Conservation (phyloP, 2,797 vertebrate genomes). For the Onychomys arenicola region DNA sequence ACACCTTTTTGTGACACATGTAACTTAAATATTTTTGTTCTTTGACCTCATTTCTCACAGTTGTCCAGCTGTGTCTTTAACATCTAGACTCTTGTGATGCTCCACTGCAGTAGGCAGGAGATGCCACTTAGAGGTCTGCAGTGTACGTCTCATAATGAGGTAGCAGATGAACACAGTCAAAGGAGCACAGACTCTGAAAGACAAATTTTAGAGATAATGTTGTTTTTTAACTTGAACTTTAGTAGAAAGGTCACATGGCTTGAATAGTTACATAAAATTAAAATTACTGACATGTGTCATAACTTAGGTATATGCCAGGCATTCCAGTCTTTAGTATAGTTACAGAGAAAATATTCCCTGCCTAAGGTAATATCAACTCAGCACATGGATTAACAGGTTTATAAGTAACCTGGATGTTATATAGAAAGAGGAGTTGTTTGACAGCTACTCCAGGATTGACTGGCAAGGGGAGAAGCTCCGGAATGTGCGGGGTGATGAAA, state of each 20-base stretch:
- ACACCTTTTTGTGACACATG: not conserved
- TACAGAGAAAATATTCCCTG: not conserved
- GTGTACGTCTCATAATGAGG: not conserved
- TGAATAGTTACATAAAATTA: slow-evolving; percentile 1
- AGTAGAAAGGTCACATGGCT: not conserved
- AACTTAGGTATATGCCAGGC: not conserved
- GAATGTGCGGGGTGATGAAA: not conserved
- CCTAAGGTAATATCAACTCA: not conserved
- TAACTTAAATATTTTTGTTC: not conserved
- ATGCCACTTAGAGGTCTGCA: not conserved
- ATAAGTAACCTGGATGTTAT: not conserved
- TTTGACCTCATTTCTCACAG: not conserved
- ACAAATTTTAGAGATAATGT: not conserved
- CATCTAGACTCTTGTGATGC: not conserved
- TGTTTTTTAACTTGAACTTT: slow-evolving; percentile 1
- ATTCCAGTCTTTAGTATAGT: not conserved
- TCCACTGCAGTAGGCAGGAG: not conserved
- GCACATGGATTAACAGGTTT: not conserved
- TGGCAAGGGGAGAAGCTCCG: not conserved
- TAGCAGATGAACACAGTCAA: not conserved
- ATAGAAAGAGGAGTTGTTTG: not conserved
- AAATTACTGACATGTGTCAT: not conserved
- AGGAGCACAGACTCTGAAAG: not conserved
- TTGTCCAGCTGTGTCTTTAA: not conserved
- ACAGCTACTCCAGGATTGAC: not conserved